phyloP scores from a whole-genome alignment of 2,113 vertebrate genomes.

The Pungitius pungitius region DNA sequence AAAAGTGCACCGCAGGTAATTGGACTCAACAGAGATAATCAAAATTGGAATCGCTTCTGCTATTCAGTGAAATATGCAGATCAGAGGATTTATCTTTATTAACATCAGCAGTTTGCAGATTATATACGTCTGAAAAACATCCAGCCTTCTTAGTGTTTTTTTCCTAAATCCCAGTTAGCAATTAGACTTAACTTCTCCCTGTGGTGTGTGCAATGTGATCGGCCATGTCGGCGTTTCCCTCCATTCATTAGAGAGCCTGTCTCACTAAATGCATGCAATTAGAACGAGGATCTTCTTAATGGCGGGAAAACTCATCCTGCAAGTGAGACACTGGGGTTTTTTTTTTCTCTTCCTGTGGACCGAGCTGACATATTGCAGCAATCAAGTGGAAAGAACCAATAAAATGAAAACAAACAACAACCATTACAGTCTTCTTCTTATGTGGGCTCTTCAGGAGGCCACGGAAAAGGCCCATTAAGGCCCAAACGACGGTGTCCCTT shows the following conservation, averaged over 20 bases:
- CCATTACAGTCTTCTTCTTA: constrained; percentile 55
- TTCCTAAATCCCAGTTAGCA: constrained; percentile 33
- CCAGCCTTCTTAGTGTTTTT: constrained; percentile 6
- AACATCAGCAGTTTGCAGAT: constrained; percentile 29
- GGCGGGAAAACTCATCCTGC: constrained; percentile 38
- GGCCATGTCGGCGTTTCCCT: constrained; percentile 38
- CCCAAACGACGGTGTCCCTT: constrained; percentile 49
- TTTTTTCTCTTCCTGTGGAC: constrained; percentile 31
- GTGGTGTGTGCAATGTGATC: constrained; percentile 48
- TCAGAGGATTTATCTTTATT: constrained; percentile 42
- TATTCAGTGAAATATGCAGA: constrained; percentile 51
- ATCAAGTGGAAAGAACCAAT: constrained; percentile 62
- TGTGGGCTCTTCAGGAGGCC: constrained; percentile 46
- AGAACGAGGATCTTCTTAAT: constrained; percentile 50
- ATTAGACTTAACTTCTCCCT: constrained; percentile 48
- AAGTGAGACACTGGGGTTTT: constrained; percentile 37
- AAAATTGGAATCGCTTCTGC: constrained; percentile 39
- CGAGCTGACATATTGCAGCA: constrained; percentile 60
- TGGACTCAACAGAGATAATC: constrained; percentile 50
- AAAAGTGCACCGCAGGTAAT: constrained; percentile 30
- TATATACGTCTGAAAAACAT: constrained; percentile 37
- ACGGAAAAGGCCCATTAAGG: constrained; percentile 41
- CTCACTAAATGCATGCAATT: constrained; percentile 60
- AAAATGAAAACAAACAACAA: constrained; percentile 29
- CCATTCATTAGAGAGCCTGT: constrained; percentile 57